These are phyloP conservation scores for Ischnura elegans DNA, from an alignment of 2,888 invertebrate genomes.

Conservation along the genomic window DNA sequence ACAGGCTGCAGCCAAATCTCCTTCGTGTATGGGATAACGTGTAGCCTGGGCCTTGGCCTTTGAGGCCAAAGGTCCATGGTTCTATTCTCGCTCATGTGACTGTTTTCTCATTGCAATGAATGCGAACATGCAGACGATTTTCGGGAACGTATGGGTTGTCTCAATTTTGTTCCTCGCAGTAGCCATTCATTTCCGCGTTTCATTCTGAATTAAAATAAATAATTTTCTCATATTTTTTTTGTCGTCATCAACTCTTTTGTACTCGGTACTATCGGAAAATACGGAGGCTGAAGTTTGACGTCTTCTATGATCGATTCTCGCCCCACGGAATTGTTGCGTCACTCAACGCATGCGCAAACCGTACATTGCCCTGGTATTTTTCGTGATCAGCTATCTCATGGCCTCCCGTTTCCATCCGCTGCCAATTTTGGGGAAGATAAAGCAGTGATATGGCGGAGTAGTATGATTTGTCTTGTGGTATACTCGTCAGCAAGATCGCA, in stretches of 20 bases:
- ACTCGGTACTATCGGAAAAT: neutral
- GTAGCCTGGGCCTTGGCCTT: no score
- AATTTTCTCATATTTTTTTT: neutral
- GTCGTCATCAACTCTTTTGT: neutral
- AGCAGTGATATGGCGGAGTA: neutral
- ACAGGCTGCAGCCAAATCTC: no score
- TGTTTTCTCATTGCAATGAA: no score
- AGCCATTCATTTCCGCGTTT: neutral
- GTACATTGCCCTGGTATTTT: constrained; percentile 30
- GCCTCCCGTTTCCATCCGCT: neutral
- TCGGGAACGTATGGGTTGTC: neutral
- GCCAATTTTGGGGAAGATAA: constrained; percentile 17
- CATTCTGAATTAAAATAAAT: neutral
- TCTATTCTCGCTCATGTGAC: no score
- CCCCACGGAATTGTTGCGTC: constrained; percentile 40
- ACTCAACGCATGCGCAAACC: constrained; percentile 30
- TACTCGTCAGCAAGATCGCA: neutral
- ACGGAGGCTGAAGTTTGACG: constrained; percentile 3
- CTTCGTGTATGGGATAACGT: no score
- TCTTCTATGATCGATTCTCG: constrained; percentile 36
- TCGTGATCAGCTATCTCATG: constrained; percentile 27
- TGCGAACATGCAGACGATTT: neutral
- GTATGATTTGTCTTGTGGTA: neutral
- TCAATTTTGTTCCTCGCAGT: neutral
- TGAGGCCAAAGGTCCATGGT: no score